Evolutionary conservation across 2,113 vertebrate genomes (phyloP).

Genomic region (Excalfactoria chinensis): DNA sequence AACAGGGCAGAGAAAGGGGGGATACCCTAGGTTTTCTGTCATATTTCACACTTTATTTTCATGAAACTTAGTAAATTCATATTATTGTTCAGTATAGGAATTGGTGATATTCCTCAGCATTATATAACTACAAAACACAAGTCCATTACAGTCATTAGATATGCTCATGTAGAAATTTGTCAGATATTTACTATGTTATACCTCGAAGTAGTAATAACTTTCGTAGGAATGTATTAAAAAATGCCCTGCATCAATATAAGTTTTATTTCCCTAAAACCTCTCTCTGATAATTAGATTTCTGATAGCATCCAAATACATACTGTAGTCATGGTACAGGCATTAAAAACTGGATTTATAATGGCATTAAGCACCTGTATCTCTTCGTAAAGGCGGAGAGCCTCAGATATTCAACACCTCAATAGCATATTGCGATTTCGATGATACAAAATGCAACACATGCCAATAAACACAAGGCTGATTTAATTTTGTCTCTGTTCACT

Average conservation of each 20-base stretch:
- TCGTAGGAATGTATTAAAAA: background rate
- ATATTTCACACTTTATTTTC: background rate
- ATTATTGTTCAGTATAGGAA: background rate
- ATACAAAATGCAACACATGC: slow-evolving; percentile 54
- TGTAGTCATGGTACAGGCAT: background rate
- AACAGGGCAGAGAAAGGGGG: background rate
- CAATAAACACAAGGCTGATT: slow-evolving; percentile 64
- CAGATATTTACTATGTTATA: slow-evolving; percentile 11
- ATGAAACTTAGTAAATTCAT: background rate
- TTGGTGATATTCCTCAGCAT: background rate
- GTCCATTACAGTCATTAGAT: background rate
- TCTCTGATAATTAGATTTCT: slow-evolving; percentile 40
- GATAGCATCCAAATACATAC: slow-evolving; percentile 25
- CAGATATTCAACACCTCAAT: slow-evolving; percentile 19
- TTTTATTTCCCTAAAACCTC: background rate
- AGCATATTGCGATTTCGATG: slow-evolving; percentile 35
- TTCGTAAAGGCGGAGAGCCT: background rate
- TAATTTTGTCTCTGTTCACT: slow-evolving; percentile 62
- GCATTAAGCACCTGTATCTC: background rate
- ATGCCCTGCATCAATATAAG: background rate
- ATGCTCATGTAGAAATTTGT: background rate
- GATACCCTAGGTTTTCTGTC: background rate
- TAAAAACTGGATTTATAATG: background rate
- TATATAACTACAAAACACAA: slow-evolving; percentile 38
- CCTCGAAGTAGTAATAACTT: slow-evolving; percentile 6